Conservation (phyloP, 2,113 vertebrate genomes). For the Campylomormyrus tamandua region DNA sequence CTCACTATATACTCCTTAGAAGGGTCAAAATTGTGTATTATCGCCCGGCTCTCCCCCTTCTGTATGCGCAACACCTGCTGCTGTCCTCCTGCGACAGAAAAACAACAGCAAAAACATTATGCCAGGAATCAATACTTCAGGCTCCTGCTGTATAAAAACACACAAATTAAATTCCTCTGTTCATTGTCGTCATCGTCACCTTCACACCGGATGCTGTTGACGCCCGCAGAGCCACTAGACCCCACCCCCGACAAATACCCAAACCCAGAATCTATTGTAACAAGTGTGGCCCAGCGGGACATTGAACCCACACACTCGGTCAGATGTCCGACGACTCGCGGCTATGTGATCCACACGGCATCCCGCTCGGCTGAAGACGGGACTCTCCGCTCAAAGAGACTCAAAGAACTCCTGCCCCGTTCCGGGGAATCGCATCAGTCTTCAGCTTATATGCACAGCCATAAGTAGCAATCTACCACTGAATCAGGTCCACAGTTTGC, state of each 20-base stretch:
- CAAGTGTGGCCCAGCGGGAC: not conserved
- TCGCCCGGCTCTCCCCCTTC: slow-evolving; percentile 53
- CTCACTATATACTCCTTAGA: slow-evolving; percentile 52
- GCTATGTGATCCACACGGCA: not conserved
- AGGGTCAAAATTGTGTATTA: slow-evolving; percentile 59
- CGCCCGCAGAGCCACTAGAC: not conserved
- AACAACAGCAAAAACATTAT: slow-evolving; percentile 15
- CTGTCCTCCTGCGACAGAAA: slow-evolving; percentile 46
- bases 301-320: not conserved
- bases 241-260: not conserved
- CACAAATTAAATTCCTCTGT: not conserved
- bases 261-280: not conserved
- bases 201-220: not conserved
- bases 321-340: not conserved
- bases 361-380: not conserved
- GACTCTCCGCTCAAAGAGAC: not conserved
- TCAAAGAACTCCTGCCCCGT: not conserved
- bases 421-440: not conserved
- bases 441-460: not conserved
- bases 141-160: not conserved
- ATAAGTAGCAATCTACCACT: not conserved
- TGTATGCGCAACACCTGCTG: slow-evolving; percentile 53
- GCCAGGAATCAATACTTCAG: slow-evolving; percentile 29
- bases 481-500: not conserved
- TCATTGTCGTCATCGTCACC: not conserved